phyloP scores from a whole-genome alignment of 2,888 invertebrate species.

The Papilio demoleus region DNA sequence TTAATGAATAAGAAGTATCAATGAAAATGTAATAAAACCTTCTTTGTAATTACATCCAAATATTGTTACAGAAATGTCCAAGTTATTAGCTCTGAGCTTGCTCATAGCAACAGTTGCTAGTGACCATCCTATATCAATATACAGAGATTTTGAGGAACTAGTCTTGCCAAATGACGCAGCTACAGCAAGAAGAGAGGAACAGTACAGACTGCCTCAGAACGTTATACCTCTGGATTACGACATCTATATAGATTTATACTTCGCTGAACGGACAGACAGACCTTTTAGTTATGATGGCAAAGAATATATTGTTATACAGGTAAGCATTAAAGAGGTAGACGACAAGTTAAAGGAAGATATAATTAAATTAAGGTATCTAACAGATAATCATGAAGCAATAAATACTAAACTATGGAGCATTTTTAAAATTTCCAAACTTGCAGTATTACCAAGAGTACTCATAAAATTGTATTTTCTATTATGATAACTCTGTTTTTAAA shows the following conservation, averaged over 20 bases:
- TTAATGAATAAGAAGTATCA: too few relatives aligned
- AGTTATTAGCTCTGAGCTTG: conserved; percentile 49
- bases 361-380: too few relatives aligned
- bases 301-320: conserved; percentile 66
- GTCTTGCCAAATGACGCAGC: conserved; percentile 42
- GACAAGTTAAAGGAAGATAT: too few relatives aligned
- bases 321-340: conserved; percentile 49
- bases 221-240: conserved; percentile 73
- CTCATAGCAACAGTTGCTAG: conserved; percentile 54
- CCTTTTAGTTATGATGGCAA: conserved; percentile 71
- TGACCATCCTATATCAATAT: conserved; percentile 63
- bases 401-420: too few relatives aligned
- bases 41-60: too few relatives aligned
- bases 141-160: conserved; percentile 60
- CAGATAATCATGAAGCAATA: too few relatives aligned
- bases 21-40: too few relatives aligned
- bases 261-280: conserved; percentile 63
- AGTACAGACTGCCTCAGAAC: conserved; percentile 67
- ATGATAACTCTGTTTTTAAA: too few relatives aligned
- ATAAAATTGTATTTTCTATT: too few relatives aligned
- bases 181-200: conserved; percentile 53
- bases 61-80: conserved; percentile 60
- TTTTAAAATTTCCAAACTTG: too few relatives aligned
- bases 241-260: conserved; percentile 70
- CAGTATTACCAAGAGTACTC: too few relatives aligned